Percentiles rank a stretch among this genome's conserved stretches.
These are phyloP conservation scores for Ochropacha duplaris DNA, from an alignment of 2,888 invertebrate genomes.

Conservation along the genomic window DNA sequence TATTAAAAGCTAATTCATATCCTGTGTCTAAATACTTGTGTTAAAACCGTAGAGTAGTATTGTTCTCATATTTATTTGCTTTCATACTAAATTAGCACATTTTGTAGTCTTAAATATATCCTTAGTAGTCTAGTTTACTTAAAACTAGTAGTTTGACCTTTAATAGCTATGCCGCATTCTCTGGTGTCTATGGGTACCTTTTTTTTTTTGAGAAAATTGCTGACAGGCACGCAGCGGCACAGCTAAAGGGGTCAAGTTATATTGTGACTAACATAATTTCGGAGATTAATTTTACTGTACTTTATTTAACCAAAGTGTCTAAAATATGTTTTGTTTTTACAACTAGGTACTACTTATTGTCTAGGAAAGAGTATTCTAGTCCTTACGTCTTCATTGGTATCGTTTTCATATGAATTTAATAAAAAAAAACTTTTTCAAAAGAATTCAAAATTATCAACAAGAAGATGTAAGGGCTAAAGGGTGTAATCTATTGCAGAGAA, in stretches of 20 bases:
- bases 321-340: not conserved
- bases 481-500: constrained; percentile 61
- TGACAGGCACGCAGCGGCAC: no score
- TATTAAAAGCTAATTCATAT: constrained; percentile 12
- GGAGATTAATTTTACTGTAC: not conserved
- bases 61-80: not conserved
- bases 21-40: not conserved
- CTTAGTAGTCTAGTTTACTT: not conserved
- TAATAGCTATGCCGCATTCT: no score
- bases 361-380: not conserved
- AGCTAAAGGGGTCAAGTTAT: no score
- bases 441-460: constrained; percentile 1
- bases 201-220: no score
- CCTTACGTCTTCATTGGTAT: not conserved
- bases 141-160: constrained; percentile 12
- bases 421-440: no score
- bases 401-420: no score
- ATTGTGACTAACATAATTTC: constrained; percentile 42
- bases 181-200: no score
- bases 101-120: not conserved
- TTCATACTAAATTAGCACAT: constrained; percentile 1
- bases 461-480: constrained; percentile 38
- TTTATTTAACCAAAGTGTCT: not conserved
- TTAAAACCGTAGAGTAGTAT: not conserved
- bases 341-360: no score